These are phyloP conservation scores for Dorcus parallelipipedus DNA, from an alignment of 2,888 invertebrate genomes.

Conservation along the genomic window DNA sequence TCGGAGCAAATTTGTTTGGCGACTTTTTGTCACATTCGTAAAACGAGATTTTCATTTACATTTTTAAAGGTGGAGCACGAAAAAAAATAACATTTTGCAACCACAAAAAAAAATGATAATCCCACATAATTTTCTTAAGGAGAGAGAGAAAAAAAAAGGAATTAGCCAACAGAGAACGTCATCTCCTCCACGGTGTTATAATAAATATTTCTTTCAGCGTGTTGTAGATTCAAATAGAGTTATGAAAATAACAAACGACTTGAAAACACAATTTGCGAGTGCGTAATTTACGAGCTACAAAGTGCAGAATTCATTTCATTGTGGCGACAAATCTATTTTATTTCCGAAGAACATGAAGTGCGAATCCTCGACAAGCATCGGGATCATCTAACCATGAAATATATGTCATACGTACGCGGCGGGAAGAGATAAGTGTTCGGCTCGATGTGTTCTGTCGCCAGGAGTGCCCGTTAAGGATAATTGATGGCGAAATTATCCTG, in stretches of 20 bases:
- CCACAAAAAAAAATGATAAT: too few species aligned
- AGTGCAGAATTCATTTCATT: constrained; percentile 17
- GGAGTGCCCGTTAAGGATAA: constrained; percentile 37
- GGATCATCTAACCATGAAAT: constrained; percentile 36
- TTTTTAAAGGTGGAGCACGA: neutral
- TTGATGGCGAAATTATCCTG: constrained; percentile 38
- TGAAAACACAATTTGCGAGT: constrained; percentile 6
- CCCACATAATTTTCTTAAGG: too few species aligned
- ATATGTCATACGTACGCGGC: constrained; percentile 33
- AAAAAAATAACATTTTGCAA: too few species aligned
- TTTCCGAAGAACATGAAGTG: constrained; percentile 31
- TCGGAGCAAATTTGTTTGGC: constrained; percentile 9
- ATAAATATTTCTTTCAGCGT: too few species aligned
- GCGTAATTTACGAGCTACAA: constrained; percentile 8
- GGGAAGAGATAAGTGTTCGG: constrained; percentile 36
- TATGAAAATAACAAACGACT: constrained; percentile 1
- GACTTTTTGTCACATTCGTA: constrained; percentile 5
- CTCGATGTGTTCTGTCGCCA: constrained; percentile 38
- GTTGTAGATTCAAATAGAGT: neutral
- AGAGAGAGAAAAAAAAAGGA: too few species aligned
- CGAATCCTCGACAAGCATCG: constrained; percentile 32
- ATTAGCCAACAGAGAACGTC: too few species aligned
- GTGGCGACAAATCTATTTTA: constrained; percentile 31
- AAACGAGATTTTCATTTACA: constrained; percentile 14
- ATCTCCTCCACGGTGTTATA: too few species aligned